Base-by-base conservation (phyloP, 1,140 invertebrate genomes). In the Tetranychus cinnabarinus region DNA sequence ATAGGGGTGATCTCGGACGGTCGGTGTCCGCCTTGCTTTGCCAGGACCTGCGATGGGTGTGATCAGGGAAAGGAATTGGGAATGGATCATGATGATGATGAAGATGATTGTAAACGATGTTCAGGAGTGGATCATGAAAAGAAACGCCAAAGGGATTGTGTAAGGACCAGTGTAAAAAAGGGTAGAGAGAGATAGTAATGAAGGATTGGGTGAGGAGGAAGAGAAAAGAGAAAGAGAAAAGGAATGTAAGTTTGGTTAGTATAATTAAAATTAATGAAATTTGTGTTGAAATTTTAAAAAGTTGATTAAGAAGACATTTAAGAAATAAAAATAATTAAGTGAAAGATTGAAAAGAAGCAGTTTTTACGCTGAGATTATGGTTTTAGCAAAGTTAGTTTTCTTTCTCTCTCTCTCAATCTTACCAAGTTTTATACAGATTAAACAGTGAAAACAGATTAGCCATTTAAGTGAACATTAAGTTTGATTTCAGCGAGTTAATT, bases 1-100 rank as follows among this genome's bases (percentile, higher is more conserved):
- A 33, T 58, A 58, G 23, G 57, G 57, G 36, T 58, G 57, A 58
- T 58, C 57, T 42, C 57, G 37, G 36, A 56, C 55, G 42, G 5
- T 46, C 5, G 37, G 13, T 33, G 57, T 58, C 12, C 57, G 57
- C 34, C 55, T 56, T 39, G 34, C 15, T 39, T 56, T 56, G 15
- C 55, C 55, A 39, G 55, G 34, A 56, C 55, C 55, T 56, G 55
- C 55, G 37, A 34, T 35, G 34, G 34, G 7, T 31, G 55, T 7
- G 6, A n/a, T 34, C 33, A n/a, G 12, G 34, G 34, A 36, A 36
- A 39, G 6, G 35, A 36, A 36, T 12, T 12, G 10, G 15, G 15
- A 7, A 36, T 31, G 37, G 55, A 8, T 37, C 10, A 8, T 56
- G 15, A 34, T 33, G 34, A n/a, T 56, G 55, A 36, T 5, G 15